Percentiles rank a stretch among this genome's conserved stretches.
Evolutionary conservation across 2,113 vertebrate species (phyloP).

Genomic region (Peromyscus californicus): DNA sequence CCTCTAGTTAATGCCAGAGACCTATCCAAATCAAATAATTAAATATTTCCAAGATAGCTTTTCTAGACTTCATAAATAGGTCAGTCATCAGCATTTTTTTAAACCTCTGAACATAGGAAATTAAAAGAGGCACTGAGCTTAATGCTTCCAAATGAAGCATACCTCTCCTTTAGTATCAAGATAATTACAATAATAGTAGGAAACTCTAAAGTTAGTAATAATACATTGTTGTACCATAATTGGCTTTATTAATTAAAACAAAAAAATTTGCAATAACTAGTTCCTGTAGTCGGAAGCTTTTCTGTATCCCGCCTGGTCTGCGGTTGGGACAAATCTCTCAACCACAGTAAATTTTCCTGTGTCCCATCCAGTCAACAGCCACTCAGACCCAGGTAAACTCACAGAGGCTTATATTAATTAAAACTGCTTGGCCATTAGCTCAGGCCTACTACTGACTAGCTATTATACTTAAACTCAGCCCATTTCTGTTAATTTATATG

Average conservation of each 20-base stretch:
- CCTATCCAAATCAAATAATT: background rate
- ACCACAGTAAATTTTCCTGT: no score
- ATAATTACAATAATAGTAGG: constrained; percentile 8
- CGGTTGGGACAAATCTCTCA: no score
- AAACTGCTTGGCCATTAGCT: no score
- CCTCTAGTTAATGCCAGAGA: background rate
- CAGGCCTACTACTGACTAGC: no score
- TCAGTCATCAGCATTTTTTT: background rate
- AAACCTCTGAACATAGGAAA: background rate
- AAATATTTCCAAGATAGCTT: background rate
- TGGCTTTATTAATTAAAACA: constrained; percentile 12
- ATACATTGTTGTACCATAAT: background rate
- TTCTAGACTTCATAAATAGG: constrained; percentile 21
- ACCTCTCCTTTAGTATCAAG: background rate
- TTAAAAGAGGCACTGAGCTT: background rate
- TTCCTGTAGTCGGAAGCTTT: background rate
- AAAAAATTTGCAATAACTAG: background rate
- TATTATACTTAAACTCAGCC: no score
- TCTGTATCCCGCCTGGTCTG: no score
- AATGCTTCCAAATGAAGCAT: constrained; percentile 1
- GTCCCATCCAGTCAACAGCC: no score
- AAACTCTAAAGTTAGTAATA: constrained; percentile 30
- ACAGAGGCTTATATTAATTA: no score
- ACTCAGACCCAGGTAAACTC: no score
- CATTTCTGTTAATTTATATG: no score